Evolutionary conservation across 92 coral and sea anemone genomes (phyloP).

Genomic region (Blastomussa wellsi): DNA sequence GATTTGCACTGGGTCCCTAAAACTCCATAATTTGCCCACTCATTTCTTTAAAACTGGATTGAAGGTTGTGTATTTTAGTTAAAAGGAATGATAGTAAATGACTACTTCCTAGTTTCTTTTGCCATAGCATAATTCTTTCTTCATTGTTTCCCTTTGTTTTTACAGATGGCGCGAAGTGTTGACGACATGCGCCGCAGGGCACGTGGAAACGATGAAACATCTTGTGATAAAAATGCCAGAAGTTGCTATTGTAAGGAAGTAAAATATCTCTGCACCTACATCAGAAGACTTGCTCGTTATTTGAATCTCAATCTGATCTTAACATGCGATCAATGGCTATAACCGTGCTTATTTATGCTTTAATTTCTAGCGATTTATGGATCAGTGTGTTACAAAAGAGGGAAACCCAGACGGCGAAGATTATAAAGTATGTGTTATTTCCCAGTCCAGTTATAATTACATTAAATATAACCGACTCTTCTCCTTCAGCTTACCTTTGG

Average conservation of each 20-base stretch:
- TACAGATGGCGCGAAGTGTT: conserved; percentile 79
- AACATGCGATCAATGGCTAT: too few relatives aligned
- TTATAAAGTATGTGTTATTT: conserved; percentile 42
- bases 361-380: conserved; percentile 52
- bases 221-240: conserved; percentile 74
- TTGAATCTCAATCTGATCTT: too few relatives aligned
- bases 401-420: conserved; percentile 64
- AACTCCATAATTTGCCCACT: too few relatives aligned
- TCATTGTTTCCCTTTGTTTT: not conserved
- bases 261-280: not conserved
- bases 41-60: too few relatives aligned
- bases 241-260: conserved; percentile 64
- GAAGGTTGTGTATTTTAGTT: too few relatives aligned
- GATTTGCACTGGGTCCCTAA: too few relatives aligned
- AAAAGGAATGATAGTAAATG: too few relatives aligned
- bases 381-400: conserved; percentile 59
- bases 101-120: too few relatives aligned
- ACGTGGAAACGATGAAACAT: conserved; percentile 61
- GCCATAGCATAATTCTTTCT: too few relatives aligned
- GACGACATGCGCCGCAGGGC: conserved; percentile 66
- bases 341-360: not conserved
- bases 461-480: too few relatives aligned
- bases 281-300: not conserved
- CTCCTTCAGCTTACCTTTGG: too few relatives aligned
- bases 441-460: too few relatives aligned